phyloP scores from a whole-genome alignment of 2,888 invertebrate species.

The Gryllus longicercus region DNA sequence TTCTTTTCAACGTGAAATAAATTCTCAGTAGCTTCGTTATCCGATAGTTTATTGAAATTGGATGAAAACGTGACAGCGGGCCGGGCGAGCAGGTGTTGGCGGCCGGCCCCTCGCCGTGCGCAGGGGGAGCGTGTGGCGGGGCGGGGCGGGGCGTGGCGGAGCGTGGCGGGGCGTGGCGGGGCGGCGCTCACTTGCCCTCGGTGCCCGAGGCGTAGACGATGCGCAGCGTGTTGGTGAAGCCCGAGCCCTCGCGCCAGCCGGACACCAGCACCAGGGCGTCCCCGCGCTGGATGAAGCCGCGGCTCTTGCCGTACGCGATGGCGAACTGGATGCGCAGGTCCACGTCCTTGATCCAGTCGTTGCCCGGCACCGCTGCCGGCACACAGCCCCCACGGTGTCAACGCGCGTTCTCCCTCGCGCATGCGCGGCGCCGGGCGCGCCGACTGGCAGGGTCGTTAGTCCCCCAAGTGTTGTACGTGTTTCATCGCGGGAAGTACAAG shows the following conservation, averaged over 20 bases:
- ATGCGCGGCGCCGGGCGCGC: too few relatives aligned
- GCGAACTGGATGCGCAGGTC: slow-evolving; percentile 82
- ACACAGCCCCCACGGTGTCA: neutral
- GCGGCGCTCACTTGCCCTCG: neutral
- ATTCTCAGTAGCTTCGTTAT: too few relatives aligned
- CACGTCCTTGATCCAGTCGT: slow-evolving; percentile 89
- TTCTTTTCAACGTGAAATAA: too few relatives aligned
- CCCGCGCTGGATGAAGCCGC: slow-evolving; percentile 79
- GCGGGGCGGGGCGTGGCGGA: neutral
- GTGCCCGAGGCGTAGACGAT: slow-evolving; percentile 65
- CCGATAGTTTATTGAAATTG: too few relatives aligned
- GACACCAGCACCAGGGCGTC: slow-evolving; percentile 91
- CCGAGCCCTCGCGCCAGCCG: slow-evolving; percentile 93
- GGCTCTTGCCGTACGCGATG: slow-evolving; percentile 74
- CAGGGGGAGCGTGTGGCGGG: neutral
- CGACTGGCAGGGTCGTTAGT: too few relatives aligned
- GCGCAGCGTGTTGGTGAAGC: slow-evolving; percentile 93
- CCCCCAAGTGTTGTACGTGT: too few relatives aligned
- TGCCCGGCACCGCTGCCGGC: slow-evolving; percentile 57
- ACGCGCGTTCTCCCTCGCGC: too few relatives aligned
- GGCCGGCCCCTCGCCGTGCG: neutral
- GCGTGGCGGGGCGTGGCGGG: neutral
- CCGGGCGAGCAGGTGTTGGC: neutral
- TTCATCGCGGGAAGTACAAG: too few relatives aligned
- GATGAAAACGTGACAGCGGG: too few relatives aligned